Evolutionary conservation across 2,888 invertebrate species (phyloP), one percentile per base, ranked within the genome.

Genomic region (Drosophila koepferae): DNA sequence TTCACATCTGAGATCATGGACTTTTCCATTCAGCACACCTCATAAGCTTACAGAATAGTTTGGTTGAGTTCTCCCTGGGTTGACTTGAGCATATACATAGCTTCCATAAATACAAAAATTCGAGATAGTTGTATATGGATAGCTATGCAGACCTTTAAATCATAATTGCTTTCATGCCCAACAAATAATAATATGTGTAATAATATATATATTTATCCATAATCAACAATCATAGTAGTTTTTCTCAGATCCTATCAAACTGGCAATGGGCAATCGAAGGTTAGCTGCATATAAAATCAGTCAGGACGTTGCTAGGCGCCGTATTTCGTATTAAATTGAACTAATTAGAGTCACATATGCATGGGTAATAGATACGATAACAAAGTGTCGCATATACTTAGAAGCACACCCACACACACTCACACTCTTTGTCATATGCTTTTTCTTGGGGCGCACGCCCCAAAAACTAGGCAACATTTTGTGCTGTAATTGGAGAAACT

Each of bases 401-500:
- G 18, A 18, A 38, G 46, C 20, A 28, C 44, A 38, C 41, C n/a
- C 31, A 49, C 28, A 38, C 31, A 6, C 23, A 16, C 16, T 16
- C 23, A 23, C 23, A 23, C 23, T 23, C 0, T 23, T 23, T 23
- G 4, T 4, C 10, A 36, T 7, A 36, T 20, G 2, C 31, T 49
- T 23, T 61, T 64, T 55, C 38, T 59, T 46, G 28, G 44, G 12
- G 36, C n/a, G n/a, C n/a, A 6, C 41, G 56, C 38, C 60, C 40
- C 54, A 62, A 55, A 62, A 65, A 61, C 64, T 72, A 44, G 62
- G 60, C 43, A 77, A 77, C 59, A 36, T 56, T 68, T 68, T 49
- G 2, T 41, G 48, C 48, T 49, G 74, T 77, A 80, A 80, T 80
- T 80, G 79, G 74, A 74, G 82, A 67, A 65, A 64, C 71, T 49